These are phyloP conservation scores for Trisateles emortualis DNA, from an alignment of 2,888 invertebrate genomes.

Conservation along the genomic window DNA sequence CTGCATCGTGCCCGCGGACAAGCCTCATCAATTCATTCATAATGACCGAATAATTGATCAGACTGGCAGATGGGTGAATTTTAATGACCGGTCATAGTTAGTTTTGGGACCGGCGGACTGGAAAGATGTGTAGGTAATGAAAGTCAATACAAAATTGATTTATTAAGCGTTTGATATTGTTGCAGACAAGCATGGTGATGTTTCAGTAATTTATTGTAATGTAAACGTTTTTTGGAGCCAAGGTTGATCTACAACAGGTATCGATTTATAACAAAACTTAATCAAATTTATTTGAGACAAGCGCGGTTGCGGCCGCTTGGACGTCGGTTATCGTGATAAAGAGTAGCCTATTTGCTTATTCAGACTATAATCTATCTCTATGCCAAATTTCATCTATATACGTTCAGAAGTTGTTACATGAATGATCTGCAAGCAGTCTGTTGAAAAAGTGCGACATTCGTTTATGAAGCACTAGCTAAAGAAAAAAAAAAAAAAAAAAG, in stretches of 20 bases:
- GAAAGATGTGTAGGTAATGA: background rate
- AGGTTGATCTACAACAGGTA: background rate
- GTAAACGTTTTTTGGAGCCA: background rate
- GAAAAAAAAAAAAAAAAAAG: too few relatives aligned
- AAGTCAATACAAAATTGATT: constrained; percentile 3
- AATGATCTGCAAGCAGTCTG: too few relatives aligned
- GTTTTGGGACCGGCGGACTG: background rate
- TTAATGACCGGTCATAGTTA: constrained; percentile 30
- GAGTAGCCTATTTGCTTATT: too few relatives aligned
- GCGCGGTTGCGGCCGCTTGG: too few relatives aligned
- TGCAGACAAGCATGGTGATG: background rate
- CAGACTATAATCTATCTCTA: too few relatives aligned
- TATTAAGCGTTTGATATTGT: background rate
- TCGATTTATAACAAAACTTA: background rate
- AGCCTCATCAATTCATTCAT: constrained; percentile 48
- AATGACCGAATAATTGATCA: constrained; percentile 53
- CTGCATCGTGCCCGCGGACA: constrained; percentile 33
- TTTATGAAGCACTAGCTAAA: too few relatives aligned
- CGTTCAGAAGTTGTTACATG: too few relatives aligned
- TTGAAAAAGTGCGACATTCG: too few relatives aligned
- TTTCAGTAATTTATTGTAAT: background rate
- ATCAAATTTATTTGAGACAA: too few relatives aligned
- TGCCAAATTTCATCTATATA: too few relatives aligned
- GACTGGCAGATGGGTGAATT: constrained; percentile 40
- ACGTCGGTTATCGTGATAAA: too few relatives aligned